Evolutionary conservation across 2,888 invertebrate genomes (phyloP), one percentile per base, ranked within the genome.

Genomic region (Drosophila engyochracea): DNA sequence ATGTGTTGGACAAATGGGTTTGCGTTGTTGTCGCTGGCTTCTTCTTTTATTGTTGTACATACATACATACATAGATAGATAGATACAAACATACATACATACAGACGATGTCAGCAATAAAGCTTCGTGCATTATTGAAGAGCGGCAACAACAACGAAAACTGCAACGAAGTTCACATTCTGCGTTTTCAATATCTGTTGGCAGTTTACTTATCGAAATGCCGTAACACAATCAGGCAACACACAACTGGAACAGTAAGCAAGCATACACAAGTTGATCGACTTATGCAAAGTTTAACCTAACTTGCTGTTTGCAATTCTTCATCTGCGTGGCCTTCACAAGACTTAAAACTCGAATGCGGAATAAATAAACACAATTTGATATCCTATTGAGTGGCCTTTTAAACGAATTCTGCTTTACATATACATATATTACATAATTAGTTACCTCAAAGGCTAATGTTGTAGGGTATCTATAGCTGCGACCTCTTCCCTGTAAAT

Each of bases 81-180:
- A 22, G 6, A 44, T n/a, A n/a, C 1, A 9, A n/a, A 39, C 14
- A 35, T 14, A 37, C 2, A 41, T 4, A 47, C 14, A 25, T 16
- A 22, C 14, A 25, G 22, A 47, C 22, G 47, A 47, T 55, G 75
- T 68, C 71, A 71, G 80, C 71, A 75, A 67, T 71, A 79, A 79
- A 68, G 79, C 79, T 63, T 80, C 72, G 53, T 79, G 77, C 79
- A 85, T 88, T 85, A 88, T 88, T 88, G 81, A 85, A 81, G 78
- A 77, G 84, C 72, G 70, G 41, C 70, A 63, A 54, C 49, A 72
- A 47, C 52, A 77, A 70, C 52, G 75, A 76, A 76, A 85, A 74
- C 71, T 89, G 84, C 76, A 82, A 79, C 75, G 53, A 76, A 70
- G 74, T 82, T 77, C 62, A 67, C 84, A 80, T 71, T 86, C 71